Percentiles rank a stretch among this genome's conserved stretches.
These are phyloP conservation scores for Cartodere bifasciata DNA, from an alignment of 2,888 invertebrate species.

Conservation along the genomic window DNA sequence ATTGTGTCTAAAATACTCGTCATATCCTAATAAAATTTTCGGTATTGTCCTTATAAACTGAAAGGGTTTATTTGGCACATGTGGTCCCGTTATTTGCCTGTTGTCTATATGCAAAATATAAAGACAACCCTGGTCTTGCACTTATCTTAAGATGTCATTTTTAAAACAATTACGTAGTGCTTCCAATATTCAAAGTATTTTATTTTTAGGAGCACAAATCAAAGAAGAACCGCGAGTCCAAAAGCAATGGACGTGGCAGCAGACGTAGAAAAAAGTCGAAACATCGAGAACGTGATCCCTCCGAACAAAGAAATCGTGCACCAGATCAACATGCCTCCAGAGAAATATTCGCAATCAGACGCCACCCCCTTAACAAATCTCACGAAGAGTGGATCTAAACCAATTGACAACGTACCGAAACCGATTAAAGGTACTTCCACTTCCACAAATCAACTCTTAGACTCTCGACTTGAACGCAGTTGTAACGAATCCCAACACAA, in stretches of 20 bases:
- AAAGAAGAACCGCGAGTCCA: slow-evolving; percentile 23
- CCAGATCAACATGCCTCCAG: slow-evolving; percentile 23
- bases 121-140: too few species aligned
- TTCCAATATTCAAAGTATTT: too few species aligned
- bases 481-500: slow-evolving; percentile 23
- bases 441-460: slow-evolving; percentile 10
- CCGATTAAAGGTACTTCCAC: slow-evolving; percentile 2
- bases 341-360: slow-evolving; percentile 32
- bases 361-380: slow-evolving; percentile 28
- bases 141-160: too few species aligned
- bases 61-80: too few species aligned
- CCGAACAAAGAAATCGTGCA: slow-evolving; percentile 6
- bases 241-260: slow-evolving; percentile 32
- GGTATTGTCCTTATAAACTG: too few species aligned
- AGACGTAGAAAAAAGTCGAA: slow-evolving; percentile 25
- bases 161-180: too few species aligned
- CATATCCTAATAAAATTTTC: too few species aligned
- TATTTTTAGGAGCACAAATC: slow-evolving; percentile 6
- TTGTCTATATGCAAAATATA: too few species aligned
- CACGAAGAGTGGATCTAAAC: slow-evolving; percentile 37
- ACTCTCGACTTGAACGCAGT: slow-evolving; percentile 23
- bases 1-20: too few species aligned
- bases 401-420: slow-evolving; percentile 16
- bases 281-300: slow-evolving; percentile 14
- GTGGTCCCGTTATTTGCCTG: too few species aligned